Evolutionary conservation across 2,113 vertebrate species (phyloP).

Genomic region (Vombatus ursinus): DNA sequence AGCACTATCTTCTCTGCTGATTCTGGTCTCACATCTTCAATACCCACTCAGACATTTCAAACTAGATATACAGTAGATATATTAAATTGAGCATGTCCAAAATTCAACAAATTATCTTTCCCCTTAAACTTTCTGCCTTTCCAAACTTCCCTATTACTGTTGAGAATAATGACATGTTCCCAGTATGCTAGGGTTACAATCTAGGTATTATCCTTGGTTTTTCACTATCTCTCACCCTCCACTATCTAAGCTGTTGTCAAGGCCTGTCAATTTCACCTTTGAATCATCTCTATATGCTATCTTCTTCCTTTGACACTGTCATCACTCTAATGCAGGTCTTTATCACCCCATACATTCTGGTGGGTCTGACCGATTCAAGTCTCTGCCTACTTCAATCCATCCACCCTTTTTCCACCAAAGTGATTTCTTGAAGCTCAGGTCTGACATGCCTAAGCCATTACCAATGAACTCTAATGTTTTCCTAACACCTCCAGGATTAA

Average conservation of each 20-base stretch:
- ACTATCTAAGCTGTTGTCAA: not conserved
- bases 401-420: not conserved
- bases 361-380: not conserved
- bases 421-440: not conserved
- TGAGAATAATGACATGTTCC: accelerated
- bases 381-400: not conserved
- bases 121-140: not conserved
- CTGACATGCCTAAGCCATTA: not conserved
- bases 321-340: not conserved
- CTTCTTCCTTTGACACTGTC: not conserved
- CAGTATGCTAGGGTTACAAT: accelerated
- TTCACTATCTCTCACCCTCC: not conserved
- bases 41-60: not conserved
- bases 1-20: not conserved
- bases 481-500: not conserved
- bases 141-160: not conserved
- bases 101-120: not conserved
- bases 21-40: not conserved
- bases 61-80: not conserved
- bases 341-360: not conserved
- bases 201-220: not conserved
- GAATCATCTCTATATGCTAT: not conserved
- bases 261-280: not conserved
- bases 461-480: not conserved
- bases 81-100: not conserved